Evolutionary conservation across 2,113 vertebrate genomes (phyloP).

Genomic region (Cichladusa arquata): DNA sequence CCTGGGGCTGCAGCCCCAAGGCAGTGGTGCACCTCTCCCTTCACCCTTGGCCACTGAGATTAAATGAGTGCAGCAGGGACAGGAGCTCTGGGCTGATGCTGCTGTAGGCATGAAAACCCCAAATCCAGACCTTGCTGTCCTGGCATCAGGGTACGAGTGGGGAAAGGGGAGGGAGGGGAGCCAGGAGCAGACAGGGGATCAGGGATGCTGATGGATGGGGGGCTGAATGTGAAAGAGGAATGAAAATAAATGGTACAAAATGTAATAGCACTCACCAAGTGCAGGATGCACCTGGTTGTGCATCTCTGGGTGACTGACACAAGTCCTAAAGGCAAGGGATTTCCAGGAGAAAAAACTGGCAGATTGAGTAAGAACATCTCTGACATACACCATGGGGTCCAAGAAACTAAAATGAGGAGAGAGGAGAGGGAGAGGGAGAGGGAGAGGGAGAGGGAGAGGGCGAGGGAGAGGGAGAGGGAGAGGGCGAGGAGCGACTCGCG

Average conservation of each 20-base stretch:
- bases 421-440: too few relatives aligned
- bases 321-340: not conserved
- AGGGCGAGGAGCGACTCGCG: too few relatives aligned
- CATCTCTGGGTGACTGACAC: not conserved
- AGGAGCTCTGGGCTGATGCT: not conserved
- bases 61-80: not conserved
- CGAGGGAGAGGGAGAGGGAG: not conserved
- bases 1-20: not conserved
- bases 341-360: not conserved
- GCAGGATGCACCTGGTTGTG: not conserved
- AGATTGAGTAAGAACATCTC: not conserved
- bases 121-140: not conserved
- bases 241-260: not conserved
- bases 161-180: not conserved
- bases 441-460: too few relatives aligned
- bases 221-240: not conserved
- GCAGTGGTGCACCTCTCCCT: fast-evolving
- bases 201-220: not conserved
- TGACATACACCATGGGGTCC: not conserved
- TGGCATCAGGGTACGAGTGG: fast-evolving
- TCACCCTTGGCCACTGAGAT: not conserved
- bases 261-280: fast-evolving
- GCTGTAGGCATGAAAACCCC: fast-evolving
- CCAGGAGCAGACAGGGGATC: not conserved
- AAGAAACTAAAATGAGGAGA: too few relatives aligned